Conservation (phyloP, 2,888 invertebrate genomes). For the Drosophila fulvimacula region DNA sequence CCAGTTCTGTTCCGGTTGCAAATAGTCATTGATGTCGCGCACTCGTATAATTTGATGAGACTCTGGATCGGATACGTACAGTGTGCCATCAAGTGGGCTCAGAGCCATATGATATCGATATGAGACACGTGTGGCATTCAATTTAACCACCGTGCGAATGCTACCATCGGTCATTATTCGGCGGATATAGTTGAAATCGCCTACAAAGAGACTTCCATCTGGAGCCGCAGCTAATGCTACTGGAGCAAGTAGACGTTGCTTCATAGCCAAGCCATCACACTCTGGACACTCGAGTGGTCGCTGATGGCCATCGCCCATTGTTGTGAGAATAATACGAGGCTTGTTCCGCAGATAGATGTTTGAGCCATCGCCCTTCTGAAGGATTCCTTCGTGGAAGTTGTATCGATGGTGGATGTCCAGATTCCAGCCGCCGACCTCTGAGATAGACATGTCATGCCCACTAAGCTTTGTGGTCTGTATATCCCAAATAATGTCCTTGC, state of each 20-base stretch:
- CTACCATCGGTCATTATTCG: slow-evolving; percentile 94
- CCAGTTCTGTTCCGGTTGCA: slow-evolving; percentile 96
- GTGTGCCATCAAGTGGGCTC: slow-evolving; percentile 95
- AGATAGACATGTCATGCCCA: slow-evolving; percentile 98
- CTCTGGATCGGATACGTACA: slow-evolving; percentile 98
- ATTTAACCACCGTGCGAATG: slow-evolving; percentile 85
- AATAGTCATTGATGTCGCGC: slow-evolving; percentile 92
- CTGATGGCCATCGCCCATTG: slow-evolving; percentile 96
- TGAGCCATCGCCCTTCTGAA: slow-evolving; percentile 98
- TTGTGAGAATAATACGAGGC: slow-evolving; percentile 94
- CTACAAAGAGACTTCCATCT: slow-evolving; percentile 97
- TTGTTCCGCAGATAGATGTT: slow-evolving; percentile 97
- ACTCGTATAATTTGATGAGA: slow-evolving; percentile 97
- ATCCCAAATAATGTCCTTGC: slow-evolving; percentile 97
- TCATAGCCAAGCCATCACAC: slow-evolving; percentile 91
- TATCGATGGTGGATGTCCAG: slow-evolving; percentile 98
- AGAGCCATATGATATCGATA: slow-evolving; percentile 98
- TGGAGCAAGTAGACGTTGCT: slow-evolving; percentile 94
- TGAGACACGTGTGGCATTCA: slow-evolving; percentile 95
- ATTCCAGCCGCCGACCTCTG: slow-evolving; percentile 99
- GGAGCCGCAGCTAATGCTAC: slow-evolving; percentile 96
- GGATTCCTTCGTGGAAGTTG: slow-evolving; percentile 98
- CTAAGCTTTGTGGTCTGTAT: slow-evolving; percentile 97
- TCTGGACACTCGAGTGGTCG: slow-evolving; percentile 93
- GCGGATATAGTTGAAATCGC: slow-evolving; percentile 97